These are phyloP conservation scores for Phenacoccus solenopsis DNA, from an alignment of 1,140 invertebrate genomes.

Conservation along the genomic window DNA sequence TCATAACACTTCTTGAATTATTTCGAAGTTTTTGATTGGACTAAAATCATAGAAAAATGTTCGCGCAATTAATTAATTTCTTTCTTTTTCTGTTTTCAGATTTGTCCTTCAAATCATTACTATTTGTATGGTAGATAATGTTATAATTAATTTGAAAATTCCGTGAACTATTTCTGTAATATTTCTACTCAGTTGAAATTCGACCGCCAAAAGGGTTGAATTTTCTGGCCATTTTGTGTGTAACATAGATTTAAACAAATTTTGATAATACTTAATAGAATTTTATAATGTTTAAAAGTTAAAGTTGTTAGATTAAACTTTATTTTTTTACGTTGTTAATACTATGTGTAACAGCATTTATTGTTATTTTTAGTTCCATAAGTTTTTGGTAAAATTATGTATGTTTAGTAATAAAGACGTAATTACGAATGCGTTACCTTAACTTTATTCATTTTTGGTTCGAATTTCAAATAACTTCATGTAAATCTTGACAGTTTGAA, in stretches of 20 bases:
- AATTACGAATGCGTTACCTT: not conserved
- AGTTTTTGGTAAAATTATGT: conserved; percentile 3
- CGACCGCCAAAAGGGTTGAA: not conserved
- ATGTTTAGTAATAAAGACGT: not conserved
- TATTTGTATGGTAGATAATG: not conserved
- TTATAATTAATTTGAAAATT: not conserved
- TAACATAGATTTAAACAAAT: not conserved
- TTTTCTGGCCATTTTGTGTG: not conserved
- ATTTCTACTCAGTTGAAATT: not conserved
- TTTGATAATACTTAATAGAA: not conserved
- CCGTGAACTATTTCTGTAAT: not conserved
- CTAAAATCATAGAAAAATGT: too few species aligned
- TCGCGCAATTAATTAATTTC: too few species aligned
- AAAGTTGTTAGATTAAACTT: not conserved
- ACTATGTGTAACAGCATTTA: not conserved
- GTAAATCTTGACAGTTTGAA: too few species aligned
- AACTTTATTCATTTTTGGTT: not conserved
- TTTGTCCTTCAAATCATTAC: not conserved
- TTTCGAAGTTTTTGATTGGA: too few species aligned
- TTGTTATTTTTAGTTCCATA: not conserved
- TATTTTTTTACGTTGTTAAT: not conserved
- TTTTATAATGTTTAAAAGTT: not conserved
- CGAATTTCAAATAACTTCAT: not conserved
- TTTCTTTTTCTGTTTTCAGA: not conserved
- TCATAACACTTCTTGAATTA: too few species aligned